phyloP scores from a whole-genome alignment of 2,797 vertebrate species.

The Bradypus variegatus region DNA sequence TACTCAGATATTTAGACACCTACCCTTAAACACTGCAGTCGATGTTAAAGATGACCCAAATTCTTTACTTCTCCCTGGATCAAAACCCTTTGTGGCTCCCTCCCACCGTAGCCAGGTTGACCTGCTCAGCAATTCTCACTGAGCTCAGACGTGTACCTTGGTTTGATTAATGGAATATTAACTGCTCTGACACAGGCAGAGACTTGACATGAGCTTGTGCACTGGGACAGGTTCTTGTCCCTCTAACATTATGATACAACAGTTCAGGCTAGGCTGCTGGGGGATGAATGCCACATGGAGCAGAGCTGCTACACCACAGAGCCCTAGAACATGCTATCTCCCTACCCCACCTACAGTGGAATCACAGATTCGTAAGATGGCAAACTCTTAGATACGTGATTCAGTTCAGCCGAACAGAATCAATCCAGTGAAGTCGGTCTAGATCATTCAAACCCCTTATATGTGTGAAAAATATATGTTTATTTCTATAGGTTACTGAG shows the following conservation, averaged over 20 bases:
- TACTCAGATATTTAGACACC: neutral
- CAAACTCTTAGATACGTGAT: neutral
- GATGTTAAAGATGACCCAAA: neutral
- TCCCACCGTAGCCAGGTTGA: too few species aligned
- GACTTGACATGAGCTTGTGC: neutral
- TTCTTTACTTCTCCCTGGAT: neutral
- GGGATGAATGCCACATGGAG: neutral
- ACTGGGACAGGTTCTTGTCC: neutral
- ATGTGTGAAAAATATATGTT: neutral
- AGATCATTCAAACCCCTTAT: neutral
- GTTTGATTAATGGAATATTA: neutral
- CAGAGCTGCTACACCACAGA: neutral
- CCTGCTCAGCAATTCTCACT: neutral
- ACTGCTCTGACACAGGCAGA: neutral
- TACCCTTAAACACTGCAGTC: neutral
- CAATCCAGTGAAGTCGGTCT: neutral
- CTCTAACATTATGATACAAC: neutral
- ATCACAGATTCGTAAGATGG: neutral
- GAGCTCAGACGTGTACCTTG: neutral
- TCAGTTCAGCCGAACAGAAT: neutral
- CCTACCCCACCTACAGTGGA: fast-evolving
- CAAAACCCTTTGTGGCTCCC: neutral
- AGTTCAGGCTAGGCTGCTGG: too few species aligned
- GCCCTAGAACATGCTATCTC: neutral
- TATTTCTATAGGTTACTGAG: neutral